These are phyloP conservation scores for Ctenodactylus gundi DNA, from an alignment of 2,113 vertebrate genomes.

Conservation along the genomic window DNA sequence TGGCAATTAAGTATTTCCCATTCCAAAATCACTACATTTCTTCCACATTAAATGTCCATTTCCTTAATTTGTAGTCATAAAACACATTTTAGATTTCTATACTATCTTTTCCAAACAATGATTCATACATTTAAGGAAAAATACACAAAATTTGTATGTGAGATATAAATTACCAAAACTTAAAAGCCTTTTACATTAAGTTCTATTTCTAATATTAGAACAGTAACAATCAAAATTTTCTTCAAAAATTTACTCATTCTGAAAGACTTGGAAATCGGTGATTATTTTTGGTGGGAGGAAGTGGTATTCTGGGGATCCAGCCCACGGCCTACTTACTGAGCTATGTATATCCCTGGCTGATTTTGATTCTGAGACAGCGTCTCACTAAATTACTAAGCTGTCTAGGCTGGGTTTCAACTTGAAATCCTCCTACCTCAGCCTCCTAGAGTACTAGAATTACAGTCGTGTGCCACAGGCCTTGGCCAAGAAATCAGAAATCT, in stretches of 20 bases:
- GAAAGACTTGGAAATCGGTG: background rate
- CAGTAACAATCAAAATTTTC: background rate
- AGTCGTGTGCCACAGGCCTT: no score
- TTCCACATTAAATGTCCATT: background rate
- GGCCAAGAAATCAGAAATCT: no score
- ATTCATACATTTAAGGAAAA: slow-evolving; percentile 63
- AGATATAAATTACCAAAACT: slow-evolving; percentile 58
- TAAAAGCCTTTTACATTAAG: slow-evolving; percentile 8
- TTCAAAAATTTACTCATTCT: slow-evolving; percentile 20
- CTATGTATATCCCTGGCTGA: no score
- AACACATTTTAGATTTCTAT: slow-evolving; percentile 32
- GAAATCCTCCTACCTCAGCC: no score
- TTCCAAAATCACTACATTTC: background rate
- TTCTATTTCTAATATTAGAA: slow-evolving; percentile 17
- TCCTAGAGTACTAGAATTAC: no score
- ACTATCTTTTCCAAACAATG: slow-evolving; percentile 57
- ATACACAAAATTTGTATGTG: background rate
- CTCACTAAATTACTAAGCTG: no score
- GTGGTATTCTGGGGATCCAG: no score
- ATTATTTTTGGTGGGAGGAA: no score
- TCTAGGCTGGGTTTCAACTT: no score
- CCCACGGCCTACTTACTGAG: no score
- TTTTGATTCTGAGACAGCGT: no score
- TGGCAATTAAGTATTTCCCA: background rate
- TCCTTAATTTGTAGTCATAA: slow-evolving; percentile 18